phyloP scores from a whole-genome alignment of 2,797 vertebrate species.

The Chloroceryle inda region DNA sequence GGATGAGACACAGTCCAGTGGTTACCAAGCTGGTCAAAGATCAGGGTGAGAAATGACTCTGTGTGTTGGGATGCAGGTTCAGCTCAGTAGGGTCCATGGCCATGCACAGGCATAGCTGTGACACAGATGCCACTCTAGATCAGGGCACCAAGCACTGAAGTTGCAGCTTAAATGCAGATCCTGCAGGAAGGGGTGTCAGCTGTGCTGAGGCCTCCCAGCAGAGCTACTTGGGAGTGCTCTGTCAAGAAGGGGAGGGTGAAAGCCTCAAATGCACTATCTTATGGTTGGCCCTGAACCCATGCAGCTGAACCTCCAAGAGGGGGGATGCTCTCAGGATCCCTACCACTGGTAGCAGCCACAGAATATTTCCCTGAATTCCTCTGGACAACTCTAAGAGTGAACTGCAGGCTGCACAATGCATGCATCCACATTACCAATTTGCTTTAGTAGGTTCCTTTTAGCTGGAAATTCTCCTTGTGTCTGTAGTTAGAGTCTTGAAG shows the following conservation, averaged over 20 bases:
- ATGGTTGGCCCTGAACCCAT: not conserved
- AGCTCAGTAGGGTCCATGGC: not conserved
- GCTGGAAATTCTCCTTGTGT: not conserved
- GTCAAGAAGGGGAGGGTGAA: not conserved
- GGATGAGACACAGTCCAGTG: not conserved
- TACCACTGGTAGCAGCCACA: not conserved
- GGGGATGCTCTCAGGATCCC: not conserved
- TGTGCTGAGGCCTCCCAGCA: no score
- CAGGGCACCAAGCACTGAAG: not conserved
- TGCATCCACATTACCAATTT: not conserved
- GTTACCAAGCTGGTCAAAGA: not conserved
- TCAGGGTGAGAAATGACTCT: not conserved
- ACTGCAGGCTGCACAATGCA: not conserved
- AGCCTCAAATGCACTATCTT: not conserved
- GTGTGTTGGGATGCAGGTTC: rapidly evolving
- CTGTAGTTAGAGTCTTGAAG: not conserved
- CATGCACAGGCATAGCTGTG: no score
- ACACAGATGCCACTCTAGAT: not conserved
- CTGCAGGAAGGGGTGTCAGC: not conserved
- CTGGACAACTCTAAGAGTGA: not conserved
- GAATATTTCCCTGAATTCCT: not conserved
- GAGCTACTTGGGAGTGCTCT: no score
- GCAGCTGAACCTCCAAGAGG: not conserved
- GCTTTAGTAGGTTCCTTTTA: not conserved
- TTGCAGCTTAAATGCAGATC: not conserved